Base-by-base conservation (phyloP, 2,888 invertebrate genomes). In the Caenorhabditis virilis region DNA sequence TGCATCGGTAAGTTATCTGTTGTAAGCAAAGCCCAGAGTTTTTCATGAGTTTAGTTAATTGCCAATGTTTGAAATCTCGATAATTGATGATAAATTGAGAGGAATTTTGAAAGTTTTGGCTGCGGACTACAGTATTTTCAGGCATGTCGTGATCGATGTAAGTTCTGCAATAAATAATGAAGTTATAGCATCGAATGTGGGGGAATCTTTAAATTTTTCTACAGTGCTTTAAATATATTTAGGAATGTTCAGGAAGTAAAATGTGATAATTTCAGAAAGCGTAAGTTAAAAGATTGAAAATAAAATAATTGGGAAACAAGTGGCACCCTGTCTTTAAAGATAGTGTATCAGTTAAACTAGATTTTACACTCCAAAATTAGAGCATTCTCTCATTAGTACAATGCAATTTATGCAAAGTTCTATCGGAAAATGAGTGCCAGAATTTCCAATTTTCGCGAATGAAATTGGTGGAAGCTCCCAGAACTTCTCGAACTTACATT, bases 91-190 rank as follows among this genome's bases (percentile, higher is more conserved):
- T 45, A 55, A 72, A 76, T 4, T 65, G 47, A 0, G 71, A 73
- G 36, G 69, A 57, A 35, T 64, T 60, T 16, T 53, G 55, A 36
- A 64, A 61, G 2, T 38, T 52, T 5, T 41, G 18, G 18, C 64
- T 64, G 16, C 72, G 64, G 11, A 78, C 70, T 11, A 56, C 48
- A 6, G 74, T 75, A 2, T 46, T 25, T 11, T 54, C 23, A 3
- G 73, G 67, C 75, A 78, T 77, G 56, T 79, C 73, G 54, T 79
- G 76, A 23, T 69, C 66, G 7, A 79, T 66, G 9, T 59, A 62
- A 2, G 78, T 78, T 22, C 58, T 62, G 51, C n/a, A n/a, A n/a
- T n/a, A n/a, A n/a, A n/a, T n/a, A n/a, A n/a, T n/a, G n/a, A n/a
- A n/a, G n/a, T n/a, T n/a, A n/a, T n/a, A n/a, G n/a, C n/a, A n/a